Evolutionary conservation across 2,113 vertebrate genomes (phyloP).

Genomic region (Parotia lawesii): DNA sequence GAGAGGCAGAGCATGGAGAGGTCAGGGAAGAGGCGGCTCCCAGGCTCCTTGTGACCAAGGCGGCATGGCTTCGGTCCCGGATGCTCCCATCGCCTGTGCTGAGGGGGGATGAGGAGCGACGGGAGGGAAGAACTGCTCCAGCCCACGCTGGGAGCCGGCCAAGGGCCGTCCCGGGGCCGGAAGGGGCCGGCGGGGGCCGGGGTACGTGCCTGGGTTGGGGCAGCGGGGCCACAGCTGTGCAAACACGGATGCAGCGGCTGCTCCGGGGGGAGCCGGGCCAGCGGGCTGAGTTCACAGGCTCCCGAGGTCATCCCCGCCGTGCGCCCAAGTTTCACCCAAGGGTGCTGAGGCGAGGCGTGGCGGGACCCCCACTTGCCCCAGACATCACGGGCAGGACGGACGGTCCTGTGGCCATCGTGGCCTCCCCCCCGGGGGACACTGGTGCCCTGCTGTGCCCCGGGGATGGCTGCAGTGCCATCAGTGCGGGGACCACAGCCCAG

Average conservation of each 20-base stretch:
- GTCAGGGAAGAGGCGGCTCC: background rate
- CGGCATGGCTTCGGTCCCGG: background rate
- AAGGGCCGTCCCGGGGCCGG: background rate
- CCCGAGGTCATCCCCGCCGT: background rate
- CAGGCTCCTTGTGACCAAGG: background rate
- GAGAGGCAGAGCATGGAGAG: background rate
- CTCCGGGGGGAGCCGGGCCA: background rate
- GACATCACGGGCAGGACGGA: background rate
- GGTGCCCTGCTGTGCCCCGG: background rate
- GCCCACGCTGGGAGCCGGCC: background rate
- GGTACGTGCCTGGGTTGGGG: background rate
- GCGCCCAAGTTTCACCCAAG: background rate
- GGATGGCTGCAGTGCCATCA: accelerated
- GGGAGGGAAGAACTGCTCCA: background rate
- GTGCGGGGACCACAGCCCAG: background rate
- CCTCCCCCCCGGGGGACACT: accelerated
- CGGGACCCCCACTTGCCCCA: background rate
- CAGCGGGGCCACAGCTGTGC: slow-evolving; percentile 27
- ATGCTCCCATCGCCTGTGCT: background rate
- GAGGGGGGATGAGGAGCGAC: background rate
- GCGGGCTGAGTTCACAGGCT: background rate
- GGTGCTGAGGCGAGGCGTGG: background rate
- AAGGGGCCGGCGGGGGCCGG: background rate
- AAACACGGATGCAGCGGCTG: slow-evolving; percentile 10
- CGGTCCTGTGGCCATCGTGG: accelerated